Evolutionary conservation across 2,888 invertebrate genomes (phyloP).

Genomic region (Synanthedon andrenaeformis): DNA sequence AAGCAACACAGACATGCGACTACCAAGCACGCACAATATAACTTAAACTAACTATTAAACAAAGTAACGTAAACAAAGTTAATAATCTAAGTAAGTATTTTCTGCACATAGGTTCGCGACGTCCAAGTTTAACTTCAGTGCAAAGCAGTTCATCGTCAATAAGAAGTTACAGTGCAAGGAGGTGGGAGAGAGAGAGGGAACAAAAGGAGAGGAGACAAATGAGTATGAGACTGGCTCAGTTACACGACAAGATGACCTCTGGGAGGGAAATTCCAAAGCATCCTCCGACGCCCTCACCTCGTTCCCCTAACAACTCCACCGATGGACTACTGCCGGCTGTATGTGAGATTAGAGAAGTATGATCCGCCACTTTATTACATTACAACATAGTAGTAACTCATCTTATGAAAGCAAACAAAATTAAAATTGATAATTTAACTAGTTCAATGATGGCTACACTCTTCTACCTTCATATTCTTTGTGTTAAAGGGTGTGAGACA

Average conservation of each 20-base stretch:
- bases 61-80: too few relatives aligned
- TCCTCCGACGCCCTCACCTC: slow-evolving; percentile 78
- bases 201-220: slow-evolving; percentile 85
- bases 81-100: background rate
- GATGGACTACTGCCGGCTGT: slow-evolving; percentile 86
- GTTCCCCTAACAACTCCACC: slow-evolving; percentile 83
- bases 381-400: background rate
- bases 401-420: too few relatives aligned
- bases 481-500: too few relatives aligned
- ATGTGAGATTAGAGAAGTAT: slow-evolving; percentile 83
- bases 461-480: too few relatives aligned
- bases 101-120: slow-evolving; percentile 78
- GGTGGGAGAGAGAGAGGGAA: slow-evolving; percentile 84
- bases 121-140: slow-evolving; percentile 87
- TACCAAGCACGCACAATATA: background rate
- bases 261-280: slow-evolving; percentile 56
- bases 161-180: slow-evolving; percentile 83
- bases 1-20: background rate
- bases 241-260: slow-evolving; percentile 74
- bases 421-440: too few relatives aligned
- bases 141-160: slow-evolving; percentile 87
- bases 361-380: slow-evolving; percentile 22
- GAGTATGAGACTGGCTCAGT: slow-evolving; percentile 79
- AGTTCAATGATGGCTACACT: too few relatives aligned
- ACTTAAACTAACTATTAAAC: too few relatives aligned